Evolutionary conservation across 2,797 vertebrate genomes (phyloP), one percentile per base, ranked within the genome.

Genomic region (Sebastolobus alascanus): DNA sequence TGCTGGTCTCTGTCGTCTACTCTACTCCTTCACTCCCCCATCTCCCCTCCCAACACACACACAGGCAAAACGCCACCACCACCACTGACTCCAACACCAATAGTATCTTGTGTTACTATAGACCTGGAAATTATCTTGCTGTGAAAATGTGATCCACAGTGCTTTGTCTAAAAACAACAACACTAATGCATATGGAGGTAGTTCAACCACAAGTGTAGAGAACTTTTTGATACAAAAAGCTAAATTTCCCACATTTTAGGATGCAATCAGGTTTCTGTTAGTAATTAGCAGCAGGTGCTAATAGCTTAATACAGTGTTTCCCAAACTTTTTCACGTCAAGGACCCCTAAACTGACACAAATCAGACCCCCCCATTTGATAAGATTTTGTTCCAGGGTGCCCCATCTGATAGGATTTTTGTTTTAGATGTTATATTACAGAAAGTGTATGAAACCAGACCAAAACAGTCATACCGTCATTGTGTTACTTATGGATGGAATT

Each of bases 1-100:
- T 33, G 43, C 65, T 71, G 37, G 5, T 82, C 71, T 77, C n/a
- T 54, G 63, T 60, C 75, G 22, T 60, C 13, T n/a, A 18, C 33
- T 73, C 13, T 25, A 38, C 61, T 82, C 54, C 65, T 3, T 7
- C 2, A 37, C 38, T 4, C 40, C n/a, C 18, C 27, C 27, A 10
- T 25, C 50, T 4, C 25, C 20, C 10, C 29, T 54, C 14, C 38
- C 14, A 4, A 58, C 8, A 64, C 56, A 46, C 8, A 58, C 6
- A 68, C 46, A 46, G 3, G 7, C 59, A 52, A 54, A 73, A 64
- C 20, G 7, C 16, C 56, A 73, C 52, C 68, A 64, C 43, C 43
- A 20, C 22, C 16, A 31, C 66, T 66, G 8, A 37, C 22, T 60
- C 40, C 18, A 40, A 11, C 60, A 46, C 68, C 43, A 58, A 8